Evolutionary conservation across 37 sponge, comb jelly and placozoan genomes (phyloP).

Genomic region (Hexactinellida sp.): DNA sequence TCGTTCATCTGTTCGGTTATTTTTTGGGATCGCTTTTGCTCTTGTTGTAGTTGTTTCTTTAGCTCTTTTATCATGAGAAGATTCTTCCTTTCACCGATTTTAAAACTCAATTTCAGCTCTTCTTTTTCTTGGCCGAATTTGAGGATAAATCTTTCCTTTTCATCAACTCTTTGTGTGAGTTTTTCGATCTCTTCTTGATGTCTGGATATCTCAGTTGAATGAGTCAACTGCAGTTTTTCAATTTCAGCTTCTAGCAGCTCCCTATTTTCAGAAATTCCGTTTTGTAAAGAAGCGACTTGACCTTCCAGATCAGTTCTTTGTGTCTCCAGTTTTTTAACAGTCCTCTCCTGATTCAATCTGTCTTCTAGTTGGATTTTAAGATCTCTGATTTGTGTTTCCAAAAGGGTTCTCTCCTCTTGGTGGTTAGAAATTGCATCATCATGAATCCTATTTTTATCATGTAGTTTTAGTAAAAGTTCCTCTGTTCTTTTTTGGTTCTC

Average conservation of each 20-base stretch:
- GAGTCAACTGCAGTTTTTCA: not conserved
- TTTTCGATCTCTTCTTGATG: not conserved
- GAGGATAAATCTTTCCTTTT: not conserved
- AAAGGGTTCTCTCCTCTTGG: not conserved
- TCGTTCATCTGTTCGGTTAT: not conserved
- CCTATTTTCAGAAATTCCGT: not conserved
- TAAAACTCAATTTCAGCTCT: not conserved
- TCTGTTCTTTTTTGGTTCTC: not conserved
- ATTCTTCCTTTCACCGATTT: slow-evolving; percentile 1
- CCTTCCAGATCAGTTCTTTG: not conserved
- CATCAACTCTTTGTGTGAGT: not conserved
- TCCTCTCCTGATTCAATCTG: not conserved
- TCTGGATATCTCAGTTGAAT: not conserved
- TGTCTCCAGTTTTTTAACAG: not conserved
- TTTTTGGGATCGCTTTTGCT: not conserved
- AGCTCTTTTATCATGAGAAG: not conserved
- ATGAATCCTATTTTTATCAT: not conserved
- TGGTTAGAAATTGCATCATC: not conserved
- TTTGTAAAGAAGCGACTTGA: not conserved
- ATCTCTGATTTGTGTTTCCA: not conserved
- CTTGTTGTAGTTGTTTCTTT: not conserved
- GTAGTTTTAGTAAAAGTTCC: not conserved
- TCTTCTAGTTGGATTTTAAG: not conserved
- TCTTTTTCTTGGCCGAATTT: slow-evolving; percentile 12
- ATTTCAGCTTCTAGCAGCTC: not conserved